phyloP scores from a whole-genome alignment of 2,113 vertebrate species.

The Rhizomys pruinosus region DNA sequence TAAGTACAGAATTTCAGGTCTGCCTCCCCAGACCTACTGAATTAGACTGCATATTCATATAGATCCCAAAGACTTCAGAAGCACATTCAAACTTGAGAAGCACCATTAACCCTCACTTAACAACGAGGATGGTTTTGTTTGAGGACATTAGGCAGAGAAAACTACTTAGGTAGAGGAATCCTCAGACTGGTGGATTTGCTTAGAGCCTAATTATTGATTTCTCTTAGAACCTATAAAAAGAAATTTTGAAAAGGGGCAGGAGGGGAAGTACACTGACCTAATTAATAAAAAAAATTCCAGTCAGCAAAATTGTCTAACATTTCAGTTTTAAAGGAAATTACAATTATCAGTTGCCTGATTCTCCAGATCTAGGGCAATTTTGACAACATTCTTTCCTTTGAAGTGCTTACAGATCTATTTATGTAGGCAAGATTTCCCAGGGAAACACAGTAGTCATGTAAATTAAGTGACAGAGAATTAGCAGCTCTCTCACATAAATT shows the following conservation, averaged over 20 bases:
- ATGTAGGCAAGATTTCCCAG: slow-evolving; percentile 61
- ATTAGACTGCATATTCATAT: slow-evolving; percentile 18
- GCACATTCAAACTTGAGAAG: slow-evolving; percentile 24
- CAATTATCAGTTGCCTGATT: slow-evolving; percentile 69
- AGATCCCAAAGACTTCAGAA: slow-evolving; percentile 10
- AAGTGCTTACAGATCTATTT: slow-evolving; percentile 76
- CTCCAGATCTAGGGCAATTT: slow-evolving; percentile 77
- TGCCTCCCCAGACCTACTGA: background rate
- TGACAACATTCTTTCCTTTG: slow-evolving; percentile 69
- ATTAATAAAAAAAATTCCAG: slow-evolving; percentile 62
- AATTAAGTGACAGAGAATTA: slow-evolving; percentile 72
- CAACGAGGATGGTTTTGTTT: slow-evolving; percentile 41
- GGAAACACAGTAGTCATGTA: slow-evolving; percentile 67
- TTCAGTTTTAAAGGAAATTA: slow-evolving; percentile 68
- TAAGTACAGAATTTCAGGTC: background rate
- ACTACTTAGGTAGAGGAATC: background rate
- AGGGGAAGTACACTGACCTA: slow-evolving; percentile 1
- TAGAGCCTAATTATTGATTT: slow-evolving; percentile 59
- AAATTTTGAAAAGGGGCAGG: slow-evolving; percentile 30
- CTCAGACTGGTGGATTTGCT: slow-evolving; percentile 52
- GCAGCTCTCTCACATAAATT: slow-evolving; percentile 44
- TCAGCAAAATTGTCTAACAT: slow-evolving; percentile 60
- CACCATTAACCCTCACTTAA: background rate
- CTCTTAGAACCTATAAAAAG: slow-evolving; percentile 51
- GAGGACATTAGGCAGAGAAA: slow-evolving; percentile 47